Conservation (phyloP, 1,140 invertebrate genomes). For the Epicauta chinensis region DNA sequence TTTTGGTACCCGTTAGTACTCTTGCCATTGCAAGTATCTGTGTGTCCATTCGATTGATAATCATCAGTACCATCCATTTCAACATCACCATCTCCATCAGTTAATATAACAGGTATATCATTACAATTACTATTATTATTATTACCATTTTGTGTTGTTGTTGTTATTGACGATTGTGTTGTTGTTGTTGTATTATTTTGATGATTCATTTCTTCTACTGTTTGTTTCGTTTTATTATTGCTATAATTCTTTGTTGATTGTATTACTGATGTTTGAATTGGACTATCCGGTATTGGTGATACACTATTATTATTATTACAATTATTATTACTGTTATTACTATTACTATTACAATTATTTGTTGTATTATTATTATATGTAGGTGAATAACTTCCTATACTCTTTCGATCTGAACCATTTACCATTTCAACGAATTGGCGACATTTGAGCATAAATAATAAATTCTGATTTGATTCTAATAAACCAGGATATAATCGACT, state of each 20-base stretch:
- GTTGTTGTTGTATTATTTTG: slow-evolving; percentile 45
- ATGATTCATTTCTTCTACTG: slow-evolving; percentile 50
- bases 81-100: slow-evolving; percentile 47
- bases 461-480: slow-evolving; percentile 80
- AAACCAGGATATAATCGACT: slow-evolving; percentile 84
- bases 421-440: slow-evolving; percentile 97
- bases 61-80: slow-evolving; percentile 51
- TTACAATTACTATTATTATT: slow-evolving; percentile 11
- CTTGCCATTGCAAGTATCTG: slow-evolving; percentile 33
- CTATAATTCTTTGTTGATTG: slow-evolving; percentile 64
- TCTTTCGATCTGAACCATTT: slow-evolving; percentile 62
- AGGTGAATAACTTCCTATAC: slow-evolving; percentile 30
- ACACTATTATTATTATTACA: slow-evolving; percentile 29
- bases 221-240: slow-evolving; percentile 44
- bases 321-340: slow-evolving; percentile 35
- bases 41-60: slow-evolving; percentile 39
- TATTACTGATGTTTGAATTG: slow-evolving; percentile 64
- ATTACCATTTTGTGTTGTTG: slow-evolving; percentile 44
- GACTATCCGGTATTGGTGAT: slow-evolving; percentile 42
- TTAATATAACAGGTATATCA: slow-evolving; percentile 23
- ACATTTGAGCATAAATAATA: slow-evolving; percentile 92
- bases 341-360: too few relatives aligned
- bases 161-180: too few relatives aligned
- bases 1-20: slow-evolving; percentile 58
- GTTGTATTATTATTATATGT: slow-evolving; percentile 38